Evolutionary conservation across 1,140 invertebrate genomes (phyloP), one percentile per base, ranked within the genome.

Genomic region (Leucophenga varia): DNA sequence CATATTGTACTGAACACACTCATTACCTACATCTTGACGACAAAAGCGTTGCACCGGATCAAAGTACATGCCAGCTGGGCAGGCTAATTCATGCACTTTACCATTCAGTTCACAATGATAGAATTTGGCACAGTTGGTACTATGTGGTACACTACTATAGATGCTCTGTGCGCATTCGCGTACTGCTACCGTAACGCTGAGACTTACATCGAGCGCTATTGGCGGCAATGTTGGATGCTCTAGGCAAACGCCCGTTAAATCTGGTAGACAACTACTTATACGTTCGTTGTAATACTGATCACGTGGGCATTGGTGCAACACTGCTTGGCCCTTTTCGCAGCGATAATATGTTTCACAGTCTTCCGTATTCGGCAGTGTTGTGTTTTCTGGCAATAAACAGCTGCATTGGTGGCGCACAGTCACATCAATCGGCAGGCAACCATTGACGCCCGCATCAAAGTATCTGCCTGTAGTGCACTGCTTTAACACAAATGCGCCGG

Each of bases 341-440:
- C 47, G 42, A 51, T 61, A 68, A 13, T 63, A 70, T 4, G 58
- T 69, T 8, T 59, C 47, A 31, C 65, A 70, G n/a, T 70, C 53
- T 10, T 38, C 35, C 2, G 37, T 10, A 40, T 69, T 67, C 6
- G 36, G 6, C 21, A 68, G 21, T 8, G 47, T 53, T 2, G 64
- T 36, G 12, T 67, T 41, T 1, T 60, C 46, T 9, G 63, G 64
- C 22, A 68, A 28, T 13, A 69, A 21, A 32, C 64, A 69, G 39
- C 57, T 67, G 45, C 64, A 67, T 30, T 65, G 60, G 38, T 63
- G 59, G 0, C 37, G 45, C 0, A 63, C 38, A 8, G 49, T 58
- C 17, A 54, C 13, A 6, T 41, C 17, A 6, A 58, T 50, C 3
- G 63, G 60, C 3, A 55, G 20, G 42, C 64, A 68, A 12, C 47